Evolutionary conservation across 2,888 invertebrate genomes (phyloP).

Genomic region (Mythimna ferrago): DNA sequence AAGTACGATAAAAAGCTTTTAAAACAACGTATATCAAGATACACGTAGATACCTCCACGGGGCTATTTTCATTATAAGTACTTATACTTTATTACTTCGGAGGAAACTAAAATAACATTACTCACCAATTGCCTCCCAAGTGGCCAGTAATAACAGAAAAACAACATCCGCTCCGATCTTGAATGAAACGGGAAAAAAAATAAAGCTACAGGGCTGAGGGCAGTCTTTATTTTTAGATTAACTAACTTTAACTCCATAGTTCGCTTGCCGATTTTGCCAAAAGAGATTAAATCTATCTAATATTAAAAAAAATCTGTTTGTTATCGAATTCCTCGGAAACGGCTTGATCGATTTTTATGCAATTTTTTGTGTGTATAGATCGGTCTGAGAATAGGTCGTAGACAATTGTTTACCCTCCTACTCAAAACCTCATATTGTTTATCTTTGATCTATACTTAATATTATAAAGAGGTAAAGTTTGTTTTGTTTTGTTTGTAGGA

Average conservation of each 20-base stretch:
- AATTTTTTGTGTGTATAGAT: too few species aligned
- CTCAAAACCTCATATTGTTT: too few species aligned
- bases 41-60: too few species aligned
- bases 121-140: neutral
- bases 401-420: too few species aligned
- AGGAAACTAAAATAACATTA: neutral
- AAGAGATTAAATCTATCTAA: neutral
- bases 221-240: slow-evolving; percentile 19
- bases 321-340: too few species aligned
- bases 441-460: too few species aligned
- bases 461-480: too few species aligned
- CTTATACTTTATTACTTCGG: too few species aligned
- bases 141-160: slow-evolving; percentile 8
- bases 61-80: neutral
- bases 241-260: neutral
- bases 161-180: slow-evolving; percentile 15
- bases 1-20: neutral
- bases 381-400: too few species aligned
- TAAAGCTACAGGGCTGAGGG: neutral
- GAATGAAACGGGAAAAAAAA: slow-evolving; percentile 9
- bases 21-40: slow-evolving; percentile 2
- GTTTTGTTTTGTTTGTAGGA: too few species aligned
- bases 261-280: neutral
- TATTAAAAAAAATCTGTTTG: too few species aligned
- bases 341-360: too few species aligned